These are phyloP conservation scores for Drosophila guanche DNA, from an alignment of 1,140 invertebrate species.

Conservation along the genomic window DNA sequence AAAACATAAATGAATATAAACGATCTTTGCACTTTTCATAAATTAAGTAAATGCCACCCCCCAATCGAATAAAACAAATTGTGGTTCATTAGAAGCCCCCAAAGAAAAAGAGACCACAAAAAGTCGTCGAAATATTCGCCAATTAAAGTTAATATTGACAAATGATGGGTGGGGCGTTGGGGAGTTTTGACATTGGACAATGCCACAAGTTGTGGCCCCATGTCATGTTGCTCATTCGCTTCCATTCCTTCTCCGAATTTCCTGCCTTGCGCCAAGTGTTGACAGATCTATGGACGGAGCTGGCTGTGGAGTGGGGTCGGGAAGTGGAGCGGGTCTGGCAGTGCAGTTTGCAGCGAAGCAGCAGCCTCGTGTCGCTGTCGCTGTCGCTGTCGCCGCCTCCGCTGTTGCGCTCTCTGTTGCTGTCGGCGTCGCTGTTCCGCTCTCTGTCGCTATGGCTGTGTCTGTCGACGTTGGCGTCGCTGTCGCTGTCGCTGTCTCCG, in stretches of 20 bases:
- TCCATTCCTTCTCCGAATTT: conserved; percentile 16
- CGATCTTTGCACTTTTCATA: conserved; percentile 35
- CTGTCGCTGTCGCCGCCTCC: conserved; percentile 70
- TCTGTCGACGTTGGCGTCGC: conserved; percentile 33
- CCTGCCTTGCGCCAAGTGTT: conserved; percentile 57
- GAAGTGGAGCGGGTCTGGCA: conserved; percentile 3
- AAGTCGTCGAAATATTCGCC: conserved; percentile 48
- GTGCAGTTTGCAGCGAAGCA: conserved; percentile 1
- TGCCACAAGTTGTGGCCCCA: conserved; percentile 60
- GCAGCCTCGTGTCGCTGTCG: conserved; percentile 61
- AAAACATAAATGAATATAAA: conserved; percentile 61
- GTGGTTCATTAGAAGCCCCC: conserved; percentile 43
- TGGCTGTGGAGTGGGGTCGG: conserved; percentile 12
- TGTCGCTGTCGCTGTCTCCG: conserved; percentile 25
- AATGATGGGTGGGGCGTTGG: conserved; percentile 65
- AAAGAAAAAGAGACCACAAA: conserved; percentile 33
- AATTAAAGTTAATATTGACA: conserved; percentile 82
- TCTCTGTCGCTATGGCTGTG: conserved; percentile 37
- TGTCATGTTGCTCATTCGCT: conserved; percentile 18
- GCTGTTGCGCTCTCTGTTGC: conserved; percentile 16
- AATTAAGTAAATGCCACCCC: conserved; percentile 27
- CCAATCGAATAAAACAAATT: conserved; percentile 69
- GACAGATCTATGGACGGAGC: conserved; percentile 63
- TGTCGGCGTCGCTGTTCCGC: conserved; percentile 33
- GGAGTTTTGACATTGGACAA: conserved; percentile 42